Conservation (phyloP, 2,888 invertebrate genomes). For the Eumacrocentrus americanus region DNA sequence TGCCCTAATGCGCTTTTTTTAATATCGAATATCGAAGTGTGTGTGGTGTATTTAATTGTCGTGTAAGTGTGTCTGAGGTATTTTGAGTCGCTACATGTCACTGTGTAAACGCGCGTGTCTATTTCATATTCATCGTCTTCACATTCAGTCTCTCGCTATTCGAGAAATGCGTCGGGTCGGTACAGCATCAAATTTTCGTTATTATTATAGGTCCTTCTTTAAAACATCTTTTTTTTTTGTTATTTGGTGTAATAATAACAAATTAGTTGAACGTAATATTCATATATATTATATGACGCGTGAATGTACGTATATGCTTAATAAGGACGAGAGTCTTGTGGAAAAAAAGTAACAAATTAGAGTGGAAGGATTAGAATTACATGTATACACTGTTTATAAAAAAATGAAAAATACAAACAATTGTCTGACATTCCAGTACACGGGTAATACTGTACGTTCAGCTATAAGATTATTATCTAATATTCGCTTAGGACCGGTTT, state of each 20-base stretch:
- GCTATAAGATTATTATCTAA: slow-evolving; percentile 39
- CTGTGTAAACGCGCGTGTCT: slow-evolving; percentile 12
- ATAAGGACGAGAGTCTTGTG: slow-evolving; percentile 5
- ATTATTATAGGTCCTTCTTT: not conserved
- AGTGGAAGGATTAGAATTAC: slow-evolving; percentile 3
- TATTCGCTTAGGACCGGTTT: slow-evolving; percentile 35
- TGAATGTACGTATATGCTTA: slow-evolving; percentile 10
- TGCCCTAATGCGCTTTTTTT: slow-evolving; percentile 14
- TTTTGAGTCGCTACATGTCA: slow-evolving; percentile 11
- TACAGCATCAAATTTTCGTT: slow-evolving; percentile 16
- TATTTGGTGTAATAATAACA: not conserved
- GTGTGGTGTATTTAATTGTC: slow-evolving; percentile 20
- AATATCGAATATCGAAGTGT: slow-evolving; percentile 29
- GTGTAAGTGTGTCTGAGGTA: slow-evolving; percentile 6
- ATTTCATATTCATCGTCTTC: slow-evolving; percentile 7
- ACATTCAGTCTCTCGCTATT: slow-evolving; percentile 11
- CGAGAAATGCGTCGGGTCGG: slow-evolving; percentile 8
- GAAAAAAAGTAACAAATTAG: slow-evolving; percentile 8
- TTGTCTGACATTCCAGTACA: slow-evolving; percentile 41
- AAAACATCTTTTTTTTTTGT: not conserved
- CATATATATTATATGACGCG: slow-evolving; percentile 11
- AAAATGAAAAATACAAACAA: slow-evolving; percentile 40
- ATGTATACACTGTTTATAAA: slow-evolving; percentile 8
- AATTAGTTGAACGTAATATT: too few species aligned
- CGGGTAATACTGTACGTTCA: slow-evolving; percentile 42